Base-by-base conservation (phyloP, 1,140 invertebrate genomes). In the Oedothorax gibbosus region DNA sequence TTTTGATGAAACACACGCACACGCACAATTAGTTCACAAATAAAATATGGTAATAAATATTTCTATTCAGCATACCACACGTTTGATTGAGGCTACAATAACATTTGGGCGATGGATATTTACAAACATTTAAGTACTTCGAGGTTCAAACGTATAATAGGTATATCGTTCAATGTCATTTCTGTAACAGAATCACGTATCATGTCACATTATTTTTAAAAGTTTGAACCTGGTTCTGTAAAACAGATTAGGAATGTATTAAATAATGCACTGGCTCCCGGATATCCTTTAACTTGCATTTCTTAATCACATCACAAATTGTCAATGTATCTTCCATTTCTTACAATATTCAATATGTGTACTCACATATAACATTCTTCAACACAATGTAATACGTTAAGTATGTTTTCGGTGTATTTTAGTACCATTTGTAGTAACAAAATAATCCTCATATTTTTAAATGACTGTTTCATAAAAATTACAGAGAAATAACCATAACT, bases 191-290 rank as follows among this genome's bases (percentile, higher is more conserved):
- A 82, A 82, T 66, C 51, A 64, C 75, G 60, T 75, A 84, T 66
- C 20, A 75, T n/a, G 56, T 65, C 60, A 21, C 69, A 73, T 62
- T 21, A 69, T 20, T 72, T 49, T 64, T n/a, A n/a, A n/a, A 62
- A 62, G n/a, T 14, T 21, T 77, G 49, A 62, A 84, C 62, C 71
- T 57, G 49, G 20, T 75, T 68, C 53, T 54, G 49, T 56, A 50
- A 73, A 73, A 72, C 53, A 73, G 80, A 54, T 79, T 84, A 84
- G 81, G 81, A 84, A 84, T 84, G 81, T 84, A 66, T 64, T 68
- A 35, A 35, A 50, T 71, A 84, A 75, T 84, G 80, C 69, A 82
- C 69, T 53, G 50, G 21, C 50, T 73, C 80, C 68, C 80, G 80
- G 57, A 73, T 20, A 54, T 18, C 35, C 35, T 18, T 53, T 35